phyloP scores from a whole-genome alignment of 2,113 vertebrate genomes.

The Zapus hudsonius region DNA sequence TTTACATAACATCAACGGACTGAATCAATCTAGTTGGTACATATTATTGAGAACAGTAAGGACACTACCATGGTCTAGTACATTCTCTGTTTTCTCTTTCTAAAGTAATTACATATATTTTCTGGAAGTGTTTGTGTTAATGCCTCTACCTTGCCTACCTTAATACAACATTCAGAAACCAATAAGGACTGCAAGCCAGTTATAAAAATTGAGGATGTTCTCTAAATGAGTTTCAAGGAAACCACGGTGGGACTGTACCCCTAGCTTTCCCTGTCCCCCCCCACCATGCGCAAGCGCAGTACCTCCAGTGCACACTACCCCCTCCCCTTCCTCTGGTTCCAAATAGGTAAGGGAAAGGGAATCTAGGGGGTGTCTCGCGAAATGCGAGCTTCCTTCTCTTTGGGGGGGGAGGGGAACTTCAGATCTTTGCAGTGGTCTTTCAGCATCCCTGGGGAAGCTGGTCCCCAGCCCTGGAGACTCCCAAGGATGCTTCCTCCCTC shows the following conservation, averaged over 20 bases:
- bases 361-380: not conserved
- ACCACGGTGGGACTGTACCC: not conserved
- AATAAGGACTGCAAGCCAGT: not conserved
- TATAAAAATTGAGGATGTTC: not conserved
- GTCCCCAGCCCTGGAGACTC: no score
- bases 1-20: not conserved
- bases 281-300: not conserved
- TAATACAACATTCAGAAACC: conserved; percentile 16
- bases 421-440: not conserved
- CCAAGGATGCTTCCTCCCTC: not conserved
- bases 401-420: not conserved
- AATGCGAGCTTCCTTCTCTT: not conserved
- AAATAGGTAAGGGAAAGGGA: not conserved
- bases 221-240: not conserved
- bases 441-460: not conserved
- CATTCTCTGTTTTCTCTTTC: not conserved
- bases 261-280: no score
- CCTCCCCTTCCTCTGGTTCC: not conserved
- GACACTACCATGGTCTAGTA: not conserved
- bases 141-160: not conserved
- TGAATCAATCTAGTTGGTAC: not conserved
- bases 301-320: not conserved
- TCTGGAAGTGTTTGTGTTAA: conserved; percentile 7
- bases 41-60: not conserved
- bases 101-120: not conserved